Evolutionary conservation across 2,888 invertebrate genomes (phyloP).

Genomic region (Frankliniella fusca): DNA sequence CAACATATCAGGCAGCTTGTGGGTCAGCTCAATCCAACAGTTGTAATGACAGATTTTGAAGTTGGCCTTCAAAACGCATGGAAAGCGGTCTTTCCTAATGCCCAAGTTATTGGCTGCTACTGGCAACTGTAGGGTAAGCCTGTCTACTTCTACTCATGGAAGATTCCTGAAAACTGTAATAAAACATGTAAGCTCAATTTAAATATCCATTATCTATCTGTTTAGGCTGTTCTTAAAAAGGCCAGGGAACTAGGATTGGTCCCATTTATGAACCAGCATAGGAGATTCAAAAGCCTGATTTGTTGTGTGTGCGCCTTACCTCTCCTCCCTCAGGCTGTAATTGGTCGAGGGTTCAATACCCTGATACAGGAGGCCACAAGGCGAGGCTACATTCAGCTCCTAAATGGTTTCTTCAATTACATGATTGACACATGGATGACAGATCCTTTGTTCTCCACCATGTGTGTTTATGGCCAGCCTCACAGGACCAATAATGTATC

Average conservation of each 20-base stretch:
- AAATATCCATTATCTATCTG: neutral
- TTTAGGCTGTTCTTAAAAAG: neutral
- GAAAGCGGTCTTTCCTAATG: neutral
- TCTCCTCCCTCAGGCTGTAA: neutral
- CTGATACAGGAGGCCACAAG: neutral
- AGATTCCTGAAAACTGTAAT: too few species aligned
- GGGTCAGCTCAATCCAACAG: neutral
- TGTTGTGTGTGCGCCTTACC: neutral
- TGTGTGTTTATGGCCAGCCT: neutral
- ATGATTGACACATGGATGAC: neutral
- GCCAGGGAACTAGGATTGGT: neutral
- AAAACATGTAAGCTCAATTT: neutral
- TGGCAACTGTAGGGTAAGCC: neutral
- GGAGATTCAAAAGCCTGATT: neutral
- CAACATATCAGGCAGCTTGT: neutral
- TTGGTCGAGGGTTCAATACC: neutral
- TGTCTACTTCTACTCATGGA: neutral
- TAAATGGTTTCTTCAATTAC: neutral
- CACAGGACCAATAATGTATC: neutral
- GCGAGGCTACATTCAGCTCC: neutral
- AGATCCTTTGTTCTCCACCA: neutral
- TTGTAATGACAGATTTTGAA: neutral
- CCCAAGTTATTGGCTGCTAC: neutral
- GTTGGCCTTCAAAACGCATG: neutral
- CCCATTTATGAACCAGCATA: neutral